phyloP scores from a whole-genome alignment of 2,113 vertebrate genomes.

The Narcine bancroftii region DNA sequence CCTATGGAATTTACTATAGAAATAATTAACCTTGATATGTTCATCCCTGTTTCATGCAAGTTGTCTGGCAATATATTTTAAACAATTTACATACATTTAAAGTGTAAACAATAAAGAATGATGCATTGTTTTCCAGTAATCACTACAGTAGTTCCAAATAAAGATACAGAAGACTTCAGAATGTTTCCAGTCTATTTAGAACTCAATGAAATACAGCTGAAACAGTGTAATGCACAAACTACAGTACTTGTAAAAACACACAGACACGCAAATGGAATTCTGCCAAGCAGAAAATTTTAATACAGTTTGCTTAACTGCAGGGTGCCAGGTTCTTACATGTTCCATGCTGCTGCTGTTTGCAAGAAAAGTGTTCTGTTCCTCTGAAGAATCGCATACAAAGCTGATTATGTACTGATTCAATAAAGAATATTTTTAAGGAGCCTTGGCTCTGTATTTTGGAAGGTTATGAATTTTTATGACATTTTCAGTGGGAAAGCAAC shows the following conservation, averaged over 20 bases:
- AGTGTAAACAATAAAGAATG: slow-evolving; percentile 42
- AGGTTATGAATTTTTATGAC: slow-evolving; percentile 34
- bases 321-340: slow-evolving; percentile 45
- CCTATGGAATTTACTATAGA: not conserved
- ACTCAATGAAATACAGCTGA: slow-evolving; percentile 57
- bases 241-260: slow-evolving; percentile 52
- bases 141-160: slow-evolving; percentile 56
- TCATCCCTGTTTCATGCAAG: not conserved
- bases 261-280: slow-evolving; percentile 46
- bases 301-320: slow-evolving; percentile 49
- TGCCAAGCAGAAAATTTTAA: slow-evolving; percentile 53
- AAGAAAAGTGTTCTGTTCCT: slow-evolving; percentile 45
- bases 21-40: not conserved
- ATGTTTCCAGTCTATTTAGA: slow-evolving; percentile 57
- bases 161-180: slow-evolving; percentile 52
- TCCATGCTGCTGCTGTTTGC: slow-evolving; percentile 43
- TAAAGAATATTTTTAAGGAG: slow-evolving; percentile 40
- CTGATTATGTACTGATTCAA: slow-evolving; percentile 44
- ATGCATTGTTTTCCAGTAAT: slow-evolving; percentile 47
- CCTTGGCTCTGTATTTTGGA: slow-evolving; percentile 33
- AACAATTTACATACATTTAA: not conserved
- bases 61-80: not conserved
- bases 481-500: slow-evolving; percentile 10
- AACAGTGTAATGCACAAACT: slow-evolving; percentile 49
- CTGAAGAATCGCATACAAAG: slow-evolving; percentile 43